Conservation (phyloP, 2,113 vertebrate species). For the Callospermophilus lateralis region DNA sequence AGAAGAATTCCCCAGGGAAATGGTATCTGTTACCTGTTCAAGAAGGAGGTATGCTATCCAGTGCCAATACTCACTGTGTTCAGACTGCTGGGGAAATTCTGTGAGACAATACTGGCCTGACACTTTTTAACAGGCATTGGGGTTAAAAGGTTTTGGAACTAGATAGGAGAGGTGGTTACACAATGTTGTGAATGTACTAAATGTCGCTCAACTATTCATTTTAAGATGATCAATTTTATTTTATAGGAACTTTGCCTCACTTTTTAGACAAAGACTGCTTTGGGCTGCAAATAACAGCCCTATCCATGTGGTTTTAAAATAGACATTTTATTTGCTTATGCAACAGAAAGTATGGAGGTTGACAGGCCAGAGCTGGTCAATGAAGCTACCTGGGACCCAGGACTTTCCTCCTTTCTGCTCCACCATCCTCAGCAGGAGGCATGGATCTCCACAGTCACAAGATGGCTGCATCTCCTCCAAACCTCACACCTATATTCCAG, state of each 20-base stretch:
- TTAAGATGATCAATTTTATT: not conserved
- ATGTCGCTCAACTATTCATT: not conserved
- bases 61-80: accelerated
- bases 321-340: not conserved
- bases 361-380: not conserved
- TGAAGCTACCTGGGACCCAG: not conserved
- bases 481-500: not conserved
- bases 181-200: not conserved
- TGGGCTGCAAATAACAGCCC: not conserved
- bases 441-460: not conserved
- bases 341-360: not conserved
- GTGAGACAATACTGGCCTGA: not conserved
- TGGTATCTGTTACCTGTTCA: not conserved
- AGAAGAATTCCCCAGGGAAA: not conserved
- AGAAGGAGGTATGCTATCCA: accelerated
- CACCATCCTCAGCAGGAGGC: not conserved
- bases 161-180: not conserved
- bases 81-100: not conserved
- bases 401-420: not conserved
- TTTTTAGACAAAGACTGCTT: not conserved
- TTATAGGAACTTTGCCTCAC: not conserved
- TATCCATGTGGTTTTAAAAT: not conserved
- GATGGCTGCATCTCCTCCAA: not conserved
- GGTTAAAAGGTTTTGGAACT: not conserved
- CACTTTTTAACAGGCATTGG: not conserved